These are phyloP conservation scores for Labrus mixtus DNA, from an alignment of 2,113 vertebrate species.

Conservation along the genomic window DNA sequence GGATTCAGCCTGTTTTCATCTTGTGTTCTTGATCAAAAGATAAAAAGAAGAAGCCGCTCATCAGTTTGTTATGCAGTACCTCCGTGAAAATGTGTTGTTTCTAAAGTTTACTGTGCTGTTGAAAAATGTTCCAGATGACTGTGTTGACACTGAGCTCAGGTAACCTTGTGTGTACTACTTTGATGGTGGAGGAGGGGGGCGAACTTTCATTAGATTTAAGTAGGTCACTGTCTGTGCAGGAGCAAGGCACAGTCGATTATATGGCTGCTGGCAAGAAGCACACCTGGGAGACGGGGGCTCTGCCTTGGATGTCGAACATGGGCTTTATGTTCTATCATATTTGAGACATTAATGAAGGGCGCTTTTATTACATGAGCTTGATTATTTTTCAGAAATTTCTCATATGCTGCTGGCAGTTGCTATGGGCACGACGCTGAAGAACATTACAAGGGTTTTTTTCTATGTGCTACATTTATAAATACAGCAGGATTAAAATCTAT, in stretches of 20 bases:
- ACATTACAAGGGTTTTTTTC: neutral
- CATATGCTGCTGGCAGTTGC: neutral
- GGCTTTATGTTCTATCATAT: slow-evolving; percentile 23
- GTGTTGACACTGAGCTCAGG: slow-evolving; percentile 50
- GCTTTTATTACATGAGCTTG: slow-evolving; percentile 11
- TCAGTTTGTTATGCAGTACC: neutral
- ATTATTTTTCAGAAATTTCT: neutral
- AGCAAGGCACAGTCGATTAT: slow-evolving; percentile 51
- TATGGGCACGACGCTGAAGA: neutral
- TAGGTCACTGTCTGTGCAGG: slow-evolving; percentile 68
- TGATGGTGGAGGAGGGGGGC: slow-evolving; percentile 27
- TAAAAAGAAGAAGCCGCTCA: neutral
- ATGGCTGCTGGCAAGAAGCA: slow-evolving; percentile 27
- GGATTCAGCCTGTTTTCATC: neutral
- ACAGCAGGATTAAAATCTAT: too few species aligned
- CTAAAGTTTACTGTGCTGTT: slow-evolving; percentile 4
- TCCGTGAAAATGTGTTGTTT: neutral
- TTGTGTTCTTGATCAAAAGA: neutral
- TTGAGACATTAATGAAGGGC: slow-evolving; percentile 32
- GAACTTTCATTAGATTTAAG: slow-evolving; percentile 66
- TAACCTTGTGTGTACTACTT: slow-evolving; percentile 57
- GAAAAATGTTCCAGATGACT: slow-evolving; percentile 15
- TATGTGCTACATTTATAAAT: too few species aligned
- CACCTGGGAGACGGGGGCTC: slow-evolving; percentile 35
- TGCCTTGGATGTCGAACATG: slow-evolving; percentile 31